Conservation (phyloP, 2,888 invertebrate genomes). For the Orthosia incerta region DNA sequence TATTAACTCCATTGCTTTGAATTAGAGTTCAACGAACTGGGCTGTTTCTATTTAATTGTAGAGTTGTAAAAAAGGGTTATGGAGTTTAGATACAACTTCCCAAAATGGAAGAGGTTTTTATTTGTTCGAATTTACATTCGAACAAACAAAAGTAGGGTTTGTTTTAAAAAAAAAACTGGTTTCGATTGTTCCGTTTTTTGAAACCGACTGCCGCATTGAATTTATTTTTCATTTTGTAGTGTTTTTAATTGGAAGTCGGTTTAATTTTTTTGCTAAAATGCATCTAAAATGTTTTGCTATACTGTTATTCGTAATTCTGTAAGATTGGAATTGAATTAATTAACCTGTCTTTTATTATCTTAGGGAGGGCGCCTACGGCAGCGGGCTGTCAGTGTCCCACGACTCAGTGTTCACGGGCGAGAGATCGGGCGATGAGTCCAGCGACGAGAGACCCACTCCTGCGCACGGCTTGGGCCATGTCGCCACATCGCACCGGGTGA, state of each 20-base stretch:
- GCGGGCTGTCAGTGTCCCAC: conserved; percentile 96
- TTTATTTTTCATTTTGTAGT: too few relatives aligned
- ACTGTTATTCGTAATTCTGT: too few relatives aligned
- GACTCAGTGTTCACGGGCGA: conserved; percentile 97
- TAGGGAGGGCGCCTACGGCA: conserved; percentile 89
- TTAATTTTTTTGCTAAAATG: too few relatives aligned
- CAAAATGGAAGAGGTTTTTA: too few relatives aligned
- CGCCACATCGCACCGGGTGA: conserved; percentile 83
- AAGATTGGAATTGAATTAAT: neutral
- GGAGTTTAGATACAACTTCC: neutral
- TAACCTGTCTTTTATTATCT: conserved; percentile 5
- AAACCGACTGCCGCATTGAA: too few relatives aligned
- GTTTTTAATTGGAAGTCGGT: too few relatives aligned
- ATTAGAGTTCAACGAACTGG: conserved; percentile 25
- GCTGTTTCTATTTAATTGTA: neutral
- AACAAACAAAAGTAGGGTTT: too few relatives aligned
- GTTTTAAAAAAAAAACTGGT: too few relatives aligned
- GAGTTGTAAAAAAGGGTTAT: neutral
- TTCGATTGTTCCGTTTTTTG: too few relatives aligned
- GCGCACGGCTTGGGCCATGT: conserved; percentile 79
- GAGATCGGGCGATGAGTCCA: conserved; percentile 91
- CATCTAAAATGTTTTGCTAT: too few relatives aligned
- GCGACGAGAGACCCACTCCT: conserved; percentile 84
- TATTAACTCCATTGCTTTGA: neutral
- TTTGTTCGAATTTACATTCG: too few relatives aligned